Conservation (phyloP, 2,113 vertebrate species). For the Diglossa brunneiventris region DNA sequence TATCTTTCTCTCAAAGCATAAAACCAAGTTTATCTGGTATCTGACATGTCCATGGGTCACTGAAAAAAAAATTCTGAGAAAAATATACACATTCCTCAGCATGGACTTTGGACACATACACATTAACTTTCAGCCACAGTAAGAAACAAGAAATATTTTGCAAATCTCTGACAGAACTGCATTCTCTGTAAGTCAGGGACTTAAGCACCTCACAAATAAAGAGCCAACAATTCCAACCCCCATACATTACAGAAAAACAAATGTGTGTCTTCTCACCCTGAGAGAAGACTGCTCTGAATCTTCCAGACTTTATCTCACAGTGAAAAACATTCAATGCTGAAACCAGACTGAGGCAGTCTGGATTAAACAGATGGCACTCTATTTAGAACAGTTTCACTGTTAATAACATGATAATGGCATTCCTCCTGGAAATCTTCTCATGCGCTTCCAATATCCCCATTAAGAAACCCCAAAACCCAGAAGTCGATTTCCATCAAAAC, state of each 20-base stretch:
- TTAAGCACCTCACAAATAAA: not conserved
- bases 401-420: slow-evolving; percentile 37
- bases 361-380: slow-evolving; percentile 47
- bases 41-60: not conserved
- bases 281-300: not conserved
- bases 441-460: not conserved
- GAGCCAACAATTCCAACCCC: not conserved
- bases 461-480: not conserved
- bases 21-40: not conserved
- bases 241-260: not conserved
- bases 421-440: not conserved
- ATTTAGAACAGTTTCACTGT: slow-evolving; percentile 29
- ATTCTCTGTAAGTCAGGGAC: not conserved
- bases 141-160: not conserved
- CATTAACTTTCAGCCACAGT: not conserved
- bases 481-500: not conserved
- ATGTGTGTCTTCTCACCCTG: not conserved
- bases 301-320: not conserved
- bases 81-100: not conserved
- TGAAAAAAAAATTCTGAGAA: not conserved
- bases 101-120: not conserved
- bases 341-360: slow-evolving; percentile 32
- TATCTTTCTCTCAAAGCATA: not conserved
- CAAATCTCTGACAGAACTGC: not conserved
- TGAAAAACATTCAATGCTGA: not conserved